Percentiles rank a stretch among this genome's conserved stretches.
These are phyloP conservation scores for Clarias batrachus DNA, from an alignment of 2,113 vertebrate species.

Conservation along the genomic window DNA sequence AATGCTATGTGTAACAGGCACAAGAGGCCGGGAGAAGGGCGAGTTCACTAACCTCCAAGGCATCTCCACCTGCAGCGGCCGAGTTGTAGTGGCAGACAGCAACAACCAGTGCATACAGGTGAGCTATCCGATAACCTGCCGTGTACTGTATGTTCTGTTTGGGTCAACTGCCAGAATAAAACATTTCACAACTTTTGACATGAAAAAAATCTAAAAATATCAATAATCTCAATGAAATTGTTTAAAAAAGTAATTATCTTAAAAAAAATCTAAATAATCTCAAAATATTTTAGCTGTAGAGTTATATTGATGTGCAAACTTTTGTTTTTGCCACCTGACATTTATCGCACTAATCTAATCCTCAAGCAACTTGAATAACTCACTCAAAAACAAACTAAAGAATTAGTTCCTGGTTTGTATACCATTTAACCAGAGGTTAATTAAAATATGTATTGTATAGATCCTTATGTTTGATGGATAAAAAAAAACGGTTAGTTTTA, in stretches of 20 bases:
- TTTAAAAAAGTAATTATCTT: background rate
- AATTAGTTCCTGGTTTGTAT: background rate
- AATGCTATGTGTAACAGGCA: conserved; percentile 69
- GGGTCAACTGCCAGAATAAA: background rate
- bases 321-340: background rate
- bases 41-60: conserved; percentile 97
- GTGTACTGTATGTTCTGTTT: background rate
- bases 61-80: conserved; percentile 84
- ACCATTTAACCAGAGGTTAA: background rate
- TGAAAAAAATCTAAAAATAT: background rate
- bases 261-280: background rate
- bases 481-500: background rate
- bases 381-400: background rate
- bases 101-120: conserved; percentile 99
- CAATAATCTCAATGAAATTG: background rate
- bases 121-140: conserved; percentile 39
- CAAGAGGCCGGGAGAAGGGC: conserved; percentile 88
- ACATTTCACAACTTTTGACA: background rate
- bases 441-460: background rate
- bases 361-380: background rate
- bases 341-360: background rate
- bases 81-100: conserved; percentile 95
- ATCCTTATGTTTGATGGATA: background rate
- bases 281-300: background rate
- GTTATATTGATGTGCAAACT: background rate